These are phyloP conservation scores for Lordiphosa stackelbergi DNA, from an alignment of 1,140 invertebrate species.

Conservation along the genomic window DNA sequence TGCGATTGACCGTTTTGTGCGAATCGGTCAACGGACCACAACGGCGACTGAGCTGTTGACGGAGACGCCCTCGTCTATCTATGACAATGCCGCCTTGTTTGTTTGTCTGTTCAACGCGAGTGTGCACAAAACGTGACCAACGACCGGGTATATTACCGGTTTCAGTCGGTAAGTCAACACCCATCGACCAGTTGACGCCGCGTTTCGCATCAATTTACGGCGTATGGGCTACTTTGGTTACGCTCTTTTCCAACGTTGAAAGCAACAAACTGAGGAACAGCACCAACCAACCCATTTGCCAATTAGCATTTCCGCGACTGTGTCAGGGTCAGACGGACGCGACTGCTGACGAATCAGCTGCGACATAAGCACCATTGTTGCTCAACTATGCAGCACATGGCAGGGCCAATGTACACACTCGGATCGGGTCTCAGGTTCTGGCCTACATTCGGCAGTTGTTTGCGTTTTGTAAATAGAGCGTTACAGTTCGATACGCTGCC, in stretches of 20 bases:
- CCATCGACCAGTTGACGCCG: constrained; percentile 25
- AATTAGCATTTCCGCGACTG: constrained; percentile 35
- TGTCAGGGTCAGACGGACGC: constrained; percentile 54
- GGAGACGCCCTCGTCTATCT: constrained; percentile 12
- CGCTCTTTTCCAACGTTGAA: constrained; percentile 16
- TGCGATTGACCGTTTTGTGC: constrained; percentile 11
- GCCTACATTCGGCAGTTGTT: constrained; percentile 18
- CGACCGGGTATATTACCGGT: constrained; percentile 9
- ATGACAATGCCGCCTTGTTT: constrained; percentile 10
- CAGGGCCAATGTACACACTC: constrained; percentile 18
- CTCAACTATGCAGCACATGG: constrained; percentile 46
- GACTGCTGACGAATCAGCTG: too few species aligned
- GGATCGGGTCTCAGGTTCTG: constrained; percentile 7
- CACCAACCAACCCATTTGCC: constrained; percentile 19
- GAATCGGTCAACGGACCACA: constrained; percentile 24
- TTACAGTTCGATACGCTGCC: constrained; percentile 36
- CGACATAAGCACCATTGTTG: too few species aligned
- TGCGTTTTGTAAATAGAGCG: constrained; percentile 28
- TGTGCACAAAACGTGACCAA: constrained; percentile 59
- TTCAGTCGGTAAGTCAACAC: constrained; percentile 6
- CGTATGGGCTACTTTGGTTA: constrained; percentile 7
- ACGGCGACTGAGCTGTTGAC: background rate
- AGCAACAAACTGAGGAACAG: background rate
- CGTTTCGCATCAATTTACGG: constrained; percentile 35
- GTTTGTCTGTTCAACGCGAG: constrained; percentile 30